Percentiles rank a stretch among this genome's conserved stretches.
Evolutionary conservation across 2,888 invertebrate genomes (phyloP).

Genomic region (Apantesis nais): DNA sequence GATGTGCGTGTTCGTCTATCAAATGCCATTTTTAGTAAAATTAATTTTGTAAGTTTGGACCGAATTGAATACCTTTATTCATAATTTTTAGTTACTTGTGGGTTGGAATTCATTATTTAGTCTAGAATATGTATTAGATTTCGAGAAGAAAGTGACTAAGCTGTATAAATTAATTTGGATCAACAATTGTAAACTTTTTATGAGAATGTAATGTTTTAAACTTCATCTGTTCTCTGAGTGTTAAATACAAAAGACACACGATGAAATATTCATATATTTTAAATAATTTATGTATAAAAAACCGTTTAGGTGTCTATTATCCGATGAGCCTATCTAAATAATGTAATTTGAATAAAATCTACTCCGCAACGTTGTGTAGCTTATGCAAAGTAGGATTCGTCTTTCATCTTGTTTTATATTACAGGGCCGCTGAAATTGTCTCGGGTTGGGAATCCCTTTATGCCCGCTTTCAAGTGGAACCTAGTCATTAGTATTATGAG

Average conservation of each 20-base stretch:
- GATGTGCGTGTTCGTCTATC: conserved; percentile 63
- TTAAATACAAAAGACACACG: neutral
- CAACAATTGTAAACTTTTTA: neutral
- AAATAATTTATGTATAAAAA: neutral
- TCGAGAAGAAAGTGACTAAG: neutral
- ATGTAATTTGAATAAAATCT: conserved; percentile 56
- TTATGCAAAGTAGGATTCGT: conserved; percentile 70
- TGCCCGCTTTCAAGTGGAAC: conserved; percentile 39
- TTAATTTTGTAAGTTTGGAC: conserved; percentile 31
- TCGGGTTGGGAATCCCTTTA: conserved; percentile 48
- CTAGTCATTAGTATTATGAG: conserved; percentile 34
- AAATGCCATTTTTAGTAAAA: conserved; percentile 49
- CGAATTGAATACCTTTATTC: conserved; percentile 27
- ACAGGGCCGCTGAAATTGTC: conserved; percentile 57
- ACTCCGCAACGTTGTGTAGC: conserved; percentile 53
- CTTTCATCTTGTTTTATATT: conserved; percentile 70
- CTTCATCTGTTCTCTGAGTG: neutral
- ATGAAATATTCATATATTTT: conserved; percentile 1
- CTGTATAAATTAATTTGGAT: neutral
- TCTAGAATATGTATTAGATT: neutral
- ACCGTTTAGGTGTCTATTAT: conserved; percentile 26
- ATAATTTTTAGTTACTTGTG: conserved; percentile 12
- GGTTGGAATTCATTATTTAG: neutral
- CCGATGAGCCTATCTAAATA: conserved; percentile 46
- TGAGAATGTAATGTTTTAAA: neutral